These are phyloP conservation scores for Indri indri DNA, from an alignment of 2,113 vertebrate genomes.

Conservation along the genomic window DNA sequence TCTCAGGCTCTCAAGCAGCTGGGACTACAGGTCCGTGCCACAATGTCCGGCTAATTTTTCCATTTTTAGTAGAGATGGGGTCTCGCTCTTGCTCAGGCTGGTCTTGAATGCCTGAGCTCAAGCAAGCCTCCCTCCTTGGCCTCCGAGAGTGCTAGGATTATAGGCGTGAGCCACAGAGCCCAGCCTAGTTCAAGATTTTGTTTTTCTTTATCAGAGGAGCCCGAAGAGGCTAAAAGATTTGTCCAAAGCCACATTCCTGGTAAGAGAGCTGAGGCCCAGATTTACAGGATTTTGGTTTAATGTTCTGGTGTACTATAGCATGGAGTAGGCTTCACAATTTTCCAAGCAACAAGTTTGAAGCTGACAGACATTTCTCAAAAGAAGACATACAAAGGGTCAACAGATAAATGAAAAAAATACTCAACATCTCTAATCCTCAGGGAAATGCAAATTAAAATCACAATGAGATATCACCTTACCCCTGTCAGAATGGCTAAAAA, in stretches of 20 bases:
- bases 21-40: no score
- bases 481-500: background rate
- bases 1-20: no score
- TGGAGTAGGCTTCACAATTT: background rate
- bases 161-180: no score
- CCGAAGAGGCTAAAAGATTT: background rate
- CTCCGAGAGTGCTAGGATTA: no score
- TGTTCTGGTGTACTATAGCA: background rate
- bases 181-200: background rate
- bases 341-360: background rate
- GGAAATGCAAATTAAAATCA: background rate
- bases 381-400: background rate
- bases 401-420: background rate
- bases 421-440: background rate
- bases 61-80: no score
- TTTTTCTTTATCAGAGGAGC: background rate
- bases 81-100: no score
- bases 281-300: background rate
- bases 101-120: no score
- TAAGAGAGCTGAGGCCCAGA: background rate
- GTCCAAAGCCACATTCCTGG: background rate
- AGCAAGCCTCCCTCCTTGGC: no score
- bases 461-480: background rate
- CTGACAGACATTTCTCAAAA: background rate
- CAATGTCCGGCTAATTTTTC: no score